phyloP scores from a whole-genome alignment of 2,888 invertebrate species.

The Tenodera sinensis region DNA sequence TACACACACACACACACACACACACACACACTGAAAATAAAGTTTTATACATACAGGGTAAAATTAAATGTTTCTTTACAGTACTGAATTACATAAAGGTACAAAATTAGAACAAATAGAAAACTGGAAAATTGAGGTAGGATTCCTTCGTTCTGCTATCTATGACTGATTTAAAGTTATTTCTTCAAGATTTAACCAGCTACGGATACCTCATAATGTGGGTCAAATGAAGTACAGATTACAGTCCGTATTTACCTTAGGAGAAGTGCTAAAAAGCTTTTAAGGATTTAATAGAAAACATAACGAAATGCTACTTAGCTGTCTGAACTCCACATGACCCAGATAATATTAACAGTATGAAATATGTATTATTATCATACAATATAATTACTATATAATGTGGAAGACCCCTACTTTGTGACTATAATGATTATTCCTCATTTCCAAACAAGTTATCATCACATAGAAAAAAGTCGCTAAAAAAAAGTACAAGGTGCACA shows the following conservation, averaged over 20 bases:
- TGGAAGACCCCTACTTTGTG: conserved; percentile 31
- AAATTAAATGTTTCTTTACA: not conserved
- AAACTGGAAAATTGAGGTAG: conserved; percentile 3
- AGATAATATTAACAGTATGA: not conserved
- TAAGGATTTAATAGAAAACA: not conserved
- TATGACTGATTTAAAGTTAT: not conserved
- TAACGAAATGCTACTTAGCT: not conserved
- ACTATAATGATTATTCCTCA: conserved; percentile 16
- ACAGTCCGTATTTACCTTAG: not conserved
- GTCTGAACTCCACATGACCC: conserved; percentile 2
- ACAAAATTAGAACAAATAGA: not conserved
- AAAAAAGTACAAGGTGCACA: not conserved
- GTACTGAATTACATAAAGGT: not conserved
- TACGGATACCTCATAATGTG: not conserved
- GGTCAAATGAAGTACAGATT: not conserved
- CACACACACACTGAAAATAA: too few relatives aligned
- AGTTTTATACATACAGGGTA: not conserved
- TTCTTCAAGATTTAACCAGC: not conserved
- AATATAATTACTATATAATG: conserved; percentile 15
- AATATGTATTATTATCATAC: conserved; percentile 1
- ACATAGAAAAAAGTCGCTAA: not conserved
- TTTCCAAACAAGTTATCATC: not conserved
- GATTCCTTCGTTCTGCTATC: conserved; percentile 1
- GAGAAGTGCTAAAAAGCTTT: not conserved
- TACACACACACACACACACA: too few relatives aligned